Evolutionary conservation across 1,140 invertebrate genomes (phyloP), one percentile per base, ranked within the genome.

Genomic region (Coptotermes formosanus): DNA sequence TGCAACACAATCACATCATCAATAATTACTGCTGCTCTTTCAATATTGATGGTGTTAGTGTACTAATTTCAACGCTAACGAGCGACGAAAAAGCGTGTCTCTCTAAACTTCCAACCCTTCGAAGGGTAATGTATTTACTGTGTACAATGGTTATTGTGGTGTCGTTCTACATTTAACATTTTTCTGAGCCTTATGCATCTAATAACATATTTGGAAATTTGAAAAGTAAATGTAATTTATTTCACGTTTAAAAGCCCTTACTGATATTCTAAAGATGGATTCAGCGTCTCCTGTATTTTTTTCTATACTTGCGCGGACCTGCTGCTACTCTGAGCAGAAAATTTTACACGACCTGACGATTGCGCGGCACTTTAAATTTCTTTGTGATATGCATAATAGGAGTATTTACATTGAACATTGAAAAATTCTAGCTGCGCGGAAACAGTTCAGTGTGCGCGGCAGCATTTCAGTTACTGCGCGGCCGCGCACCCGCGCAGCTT

Each of bases 1-100:
- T 75, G 64, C n/a, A 75, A 75, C 64, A 75, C n/a, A 75, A 75
- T 75, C n/a, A 75, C 64, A 75, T 11, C 64, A 30, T n/a, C 64
- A 75, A 75, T 75, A 75, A 75, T 75, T 75, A 75, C 14, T 30
- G 25, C n/a, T 75, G 25, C n/a, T 75, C n/a, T 16, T 75, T 25
- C 25, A 75, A 30, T 38, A 38, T 75, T 75, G 64, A 75, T 75
- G 59, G 64, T 75, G 64, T 12, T 30, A n/a, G 30, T 75, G 30
- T 75, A 75, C 64, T 30, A 75, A 75, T 75, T 75, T 75, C 64
- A 75, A 75, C 19, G 64, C 25, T 30, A 75, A 75, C 64, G n/a
- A 75, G 64, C 30, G 64, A 8, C 64, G 25, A 30, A 64, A 64
- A 64, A 21, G 59, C 21, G 59, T 21, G 59, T n/a, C 16, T 8